A percentile compares a stretch with the other conserved stretches of the same genome.
phyloP scores from a whole-genome alignment of 2,113 vertebrate species.

The Regulus satrapa region DNA sequence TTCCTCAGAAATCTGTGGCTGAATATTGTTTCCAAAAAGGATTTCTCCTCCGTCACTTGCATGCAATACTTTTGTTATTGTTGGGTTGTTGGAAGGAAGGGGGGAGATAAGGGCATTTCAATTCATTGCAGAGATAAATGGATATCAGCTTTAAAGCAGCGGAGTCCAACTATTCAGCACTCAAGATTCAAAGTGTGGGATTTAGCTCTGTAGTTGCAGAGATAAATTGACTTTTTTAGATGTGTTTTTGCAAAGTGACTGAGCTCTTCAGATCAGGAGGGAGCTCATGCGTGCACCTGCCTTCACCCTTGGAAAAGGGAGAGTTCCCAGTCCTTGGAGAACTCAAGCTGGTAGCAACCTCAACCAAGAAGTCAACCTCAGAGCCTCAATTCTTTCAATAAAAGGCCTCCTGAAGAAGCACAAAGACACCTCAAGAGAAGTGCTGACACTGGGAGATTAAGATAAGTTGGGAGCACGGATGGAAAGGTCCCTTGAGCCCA shows the following conservation, averaged over 20 bases:
- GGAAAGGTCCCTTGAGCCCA: not conserved
- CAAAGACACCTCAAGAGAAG: not conserved
- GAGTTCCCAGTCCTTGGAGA: not conserved
- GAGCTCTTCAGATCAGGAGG: not conserved
- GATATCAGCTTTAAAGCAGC: not conserved
- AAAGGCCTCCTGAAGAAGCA: not conserved
- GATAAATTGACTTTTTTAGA: not conserved
- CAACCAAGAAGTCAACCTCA: not conserved
- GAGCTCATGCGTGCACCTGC: not conserved
- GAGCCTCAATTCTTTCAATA: not conserved
- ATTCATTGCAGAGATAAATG: conserved; percentile 1
- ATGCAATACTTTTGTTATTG: conserved; percentile 19
- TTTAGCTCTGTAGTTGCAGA: not conserved
- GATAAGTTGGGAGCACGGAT: not conserved
- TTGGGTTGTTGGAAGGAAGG: conserved; percentile 11
- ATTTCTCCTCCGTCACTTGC: not conserved
- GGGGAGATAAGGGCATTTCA: not conserved
- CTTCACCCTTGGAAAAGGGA: not conserved
- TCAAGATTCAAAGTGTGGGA: not conserved
- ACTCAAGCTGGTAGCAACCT: not conserved
- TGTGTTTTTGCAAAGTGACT: not conserved
- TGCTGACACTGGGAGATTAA: not conserved
- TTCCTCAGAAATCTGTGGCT: conserved; percentile 19
- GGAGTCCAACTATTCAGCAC: not conserved
- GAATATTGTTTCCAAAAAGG: conserved; percentile 33